These are phyloP conservation scores for Ditylenchus dipsaci DNA, from an alignment of 1,140 invertebrate species.

Conservation along the genomic window DNA sequence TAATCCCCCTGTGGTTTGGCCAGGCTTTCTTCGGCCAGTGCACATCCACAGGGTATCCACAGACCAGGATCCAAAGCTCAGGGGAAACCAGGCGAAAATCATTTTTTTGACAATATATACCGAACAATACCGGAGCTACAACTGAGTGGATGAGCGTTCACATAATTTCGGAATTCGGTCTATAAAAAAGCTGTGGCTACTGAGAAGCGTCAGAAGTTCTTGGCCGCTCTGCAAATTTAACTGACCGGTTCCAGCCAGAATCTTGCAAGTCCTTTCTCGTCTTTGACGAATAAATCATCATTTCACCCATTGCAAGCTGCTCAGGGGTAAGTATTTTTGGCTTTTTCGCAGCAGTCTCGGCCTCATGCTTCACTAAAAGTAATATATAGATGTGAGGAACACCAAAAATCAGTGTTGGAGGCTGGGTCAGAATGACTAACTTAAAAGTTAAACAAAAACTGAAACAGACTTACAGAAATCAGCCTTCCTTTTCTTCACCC, in stretches of 20 bases:
- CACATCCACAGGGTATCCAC: too few relatives aligned
- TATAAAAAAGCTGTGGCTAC: too few relatives aligned
- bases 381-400: not conserved
- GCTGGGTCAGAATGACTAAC: too few relatives aligned
- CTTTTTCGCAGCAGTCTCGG: constrained; percentile 55
- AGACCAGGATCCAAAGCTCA: too few relatives aligned
- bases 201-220: constrained; percentile 24
- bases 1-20: too few relatives aligned
- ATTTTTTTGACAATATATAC: too few relatives aligned
- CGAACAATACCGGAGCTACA: too few relatives aligned
- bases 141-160: too few relatives aligned
- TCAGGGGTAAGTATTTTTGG: constrained; percentile 69
- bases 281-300: constrained; percentile 79
- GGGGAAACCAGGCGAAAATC: too few relatives aligned
- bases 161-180: too few relatives aligned
- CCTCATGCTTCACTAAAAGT: not conserved
- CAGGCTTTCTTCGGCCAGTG: too few relatives aligned
- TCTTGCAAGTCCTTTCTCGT: constrained; percentile 78
- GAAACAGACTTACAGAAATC: not conserved
- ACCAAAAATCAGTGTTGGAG: too few relatives aligned
- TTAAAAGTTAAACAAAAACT: not conserved
- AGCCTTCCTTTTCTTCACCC: constrained; percentile 26
- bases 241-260: constrained; percentile 81
- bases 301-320: constrained; percentile 78
- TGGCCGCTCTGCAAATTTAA: constrained; percentile 7